phyloP scores from a whole-genome alignment of 1,140 invertebrate species.

The Tribolium castaneum region DNA sequence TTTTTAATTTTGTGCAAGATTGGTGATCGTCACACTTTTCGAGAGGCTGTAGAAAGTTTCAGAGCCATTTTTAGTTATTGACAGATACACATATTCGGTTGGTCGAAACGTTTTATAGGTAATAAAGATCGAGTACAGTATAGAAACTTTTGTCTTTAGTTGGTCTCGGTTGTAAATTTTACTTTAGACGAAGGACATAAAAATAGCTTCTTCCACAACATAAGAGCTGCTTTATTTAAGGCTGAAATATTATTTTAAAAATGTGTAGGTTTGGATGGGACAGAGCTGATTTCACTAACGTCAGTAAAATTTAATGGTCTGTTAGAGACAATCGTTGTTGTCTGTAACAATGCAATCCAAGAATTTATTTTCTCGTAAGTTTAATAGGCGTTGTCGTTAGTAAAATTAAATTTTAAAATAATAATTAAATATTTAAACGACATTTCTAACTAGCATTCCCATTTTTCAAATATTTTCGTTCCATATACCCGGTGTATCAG shows the following conservation, averaged over 20 bases:
- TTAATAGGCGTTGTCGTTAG: background rate
- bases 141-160: background rate
- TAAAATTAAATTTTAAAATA: background rate
- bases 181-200: background rate
- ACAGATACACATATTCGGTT: background rate
- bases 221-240: background rate
- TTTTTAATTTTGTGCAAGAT: background rate
- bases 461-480: too few species aligned
- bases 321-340: background rate
- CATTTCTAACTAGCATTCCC: too few species aligned
- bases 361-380: background rate
- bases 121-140: background rate
- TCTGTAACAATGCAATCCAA: background rate
- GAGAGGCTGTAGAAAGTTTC: background rate
- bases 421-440: background rate
- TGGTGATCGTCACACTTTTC: background rate
- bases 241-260: background rate
- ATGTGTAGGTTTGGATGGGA: background rate
- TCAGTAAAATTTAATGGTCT: background rate
- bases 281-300: background rate
- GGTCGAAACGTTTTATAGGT: background rate
- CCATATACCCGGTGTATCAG: too few species aligned
- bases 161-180: background rate
- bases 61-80: background rate
- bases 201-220: background rate